Conservation (phyloP, 2,888 invertebrate genomes). For the Hymenopus coronatus region DNA sequence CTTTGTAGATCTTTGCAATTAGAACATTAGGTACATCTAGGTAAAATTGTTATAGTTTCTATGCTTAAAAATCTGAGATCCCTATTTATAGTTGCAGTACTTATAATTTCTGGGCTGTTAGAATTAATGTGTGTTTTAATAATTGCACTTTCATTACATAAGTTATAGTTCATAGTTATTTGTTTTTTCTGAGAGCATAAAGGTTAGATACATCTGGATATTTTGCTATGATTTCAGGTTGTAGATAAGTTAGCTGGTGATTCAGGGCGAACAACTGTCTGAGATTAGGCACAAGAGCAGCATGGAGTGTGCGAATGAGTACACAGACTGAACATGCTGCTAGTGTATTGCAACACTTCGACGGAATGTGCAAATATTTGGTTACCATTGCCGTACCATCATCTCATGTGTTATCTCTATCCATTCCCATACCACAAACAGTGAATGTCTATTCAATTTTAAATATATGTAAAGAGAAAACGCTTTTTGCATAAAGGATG, state of each 20-base stretch:
- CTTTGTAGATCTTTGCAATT: too few relatives aligned
- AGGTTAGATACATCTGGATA: too few relatives aligned
- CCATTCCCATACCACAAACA: background rate
- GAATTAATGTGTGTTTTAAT: too few relatives aligned
- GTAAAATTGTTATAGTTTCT: too few relatives aligned
- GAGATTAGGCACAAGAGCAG: conserved; percentile 42
- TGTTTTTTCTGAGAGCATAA: too few relatives aligned
- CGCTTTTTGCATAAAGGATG: background rate
- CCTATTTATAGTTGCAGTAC: too few relatives aligned
- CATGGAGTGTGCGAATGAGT: background rate
- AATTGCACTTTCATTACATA: too few relatives aligned
- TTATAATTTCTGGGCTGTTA: too few relatives aligned
- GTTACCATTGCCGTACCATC: background rate
- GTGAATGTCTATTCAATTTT: background rate
- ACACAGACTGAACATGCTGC: background rate
- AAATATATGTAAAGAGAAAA: background rate
- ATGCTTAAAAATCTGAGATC: too few relatives aligned
- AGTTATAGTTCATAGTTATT: too few relatives aligned
- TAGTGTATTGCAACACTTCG: background rate
- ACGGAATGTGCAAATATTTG: background rate
- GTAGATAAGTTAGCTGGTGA: conserved; percentile 80
- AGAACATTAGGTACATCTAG: too few relatives aligned
- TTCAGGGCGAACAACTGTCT: conserved; percentile 79
- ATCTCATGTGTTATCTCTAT: background rate
- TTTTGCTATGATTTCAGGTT: conserved; percentile 55